Evolutionary conservation across 1,140 invertebrate species (phyloP).

Genomic region (Chironomus tepperi): DNA sequence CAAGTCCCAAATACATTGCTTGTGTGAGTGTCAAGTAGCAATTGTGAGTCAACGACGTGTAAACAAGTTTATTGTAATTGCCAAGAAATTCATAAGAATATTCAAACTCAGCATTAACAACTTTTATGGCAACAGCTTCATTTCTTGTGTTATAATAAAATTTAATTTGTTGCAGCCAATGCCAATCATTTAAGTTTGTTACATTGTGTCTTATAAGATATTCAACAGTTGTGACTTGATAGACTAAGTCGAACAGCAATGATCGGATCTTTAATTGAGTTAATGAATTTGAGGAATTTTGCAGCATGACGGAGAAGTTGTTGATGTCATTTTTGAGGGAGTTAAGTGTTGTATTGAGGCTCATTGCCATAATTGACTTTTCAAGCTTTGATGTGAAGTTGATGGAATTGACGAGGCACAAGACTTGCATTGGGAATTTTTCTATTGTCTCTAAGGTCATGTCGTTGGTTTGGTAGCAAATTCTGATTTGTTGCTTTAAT

Average conservation of each 20-base stretch:
- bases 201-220: conserved; percentile 61
- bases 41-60: conserved; percentile 88
- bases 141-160: conserved; percentile 41
- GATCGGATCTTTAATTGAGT: conserved; percentile 51
- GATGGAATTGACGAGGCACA: conserved; percentile 61
- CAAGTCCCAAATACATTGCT: conserved; percentile 89
- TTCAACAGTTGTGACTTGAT: conserved; percentile 77
- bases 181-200: conserved; percentile 65
- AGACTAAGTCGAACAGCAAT: conserved; percentile 88
- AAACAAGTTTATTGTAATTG: conserved; percentile 80
- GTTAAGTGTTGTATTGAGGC: conserved; percentile 45
- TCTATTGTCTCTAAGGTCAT: conserved; percentile 56
- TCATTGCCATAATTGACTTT: conserved; percentile 60
- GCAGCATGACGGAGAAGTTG: conserved; percentile 32
- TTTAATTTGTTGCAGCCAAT: conserved; percentile 93
- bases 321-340: conserved; percentile 39
- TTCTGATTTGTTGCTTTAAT: conserved; percentile 53
- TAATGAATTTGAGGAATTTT: conserved; percentile 30
- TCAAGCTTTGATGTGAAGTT: conserved; percentile 76
- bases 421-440: conserved; percentile 76
- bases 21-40: conserved; percentile 94
- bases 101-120: conserved; percentile 84
- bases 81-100: conserved; percentile 99
- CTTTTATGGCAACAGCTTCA: conserved; percentile 52
- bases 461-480: conserved; percentile 53